Percentiles rank a stretch among this genome's conserved stretches.
Conservation (phyloP, 1,140 invertebrate species). For the Euwallacea similis region DNA sequence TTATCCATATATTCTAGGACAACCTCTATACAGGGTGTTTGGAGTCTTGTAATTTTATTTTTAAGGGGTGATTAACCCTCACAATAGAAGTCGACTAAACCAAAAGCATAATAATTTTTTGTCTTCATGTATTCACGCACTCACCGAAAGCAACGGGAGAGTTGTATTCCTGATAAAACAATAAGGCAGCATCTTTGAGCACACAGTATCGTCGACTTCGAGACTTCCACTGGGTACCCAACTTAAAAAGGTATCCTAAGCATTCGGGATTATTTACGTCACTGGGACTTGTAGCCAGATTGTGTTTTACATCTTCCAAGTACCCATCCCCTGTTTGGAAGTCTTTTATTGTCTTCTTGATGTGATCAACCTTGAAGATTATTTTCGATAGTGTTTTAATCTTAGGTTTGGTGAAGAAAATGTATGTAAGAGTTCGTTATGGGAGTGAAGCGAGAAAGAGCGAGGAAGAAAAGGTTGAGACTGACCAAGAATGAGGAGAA, state of each 20-base stretch:
- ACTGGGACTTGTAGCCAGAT: constrained; percentile 69
- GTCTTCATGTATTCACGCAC: background rate
- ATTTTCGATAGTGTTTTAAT: background rate
- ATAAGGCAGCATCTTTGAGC: constrained; percentile 92
- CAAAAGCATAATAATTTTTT: background rate
- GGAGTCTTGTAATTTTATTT: background rate
- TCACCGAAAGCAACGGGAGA: constrained; percentile 84
- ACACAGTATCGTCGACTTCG: constrained; percentile 94
- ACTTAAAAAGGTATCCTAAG: constrained; percentile 86
- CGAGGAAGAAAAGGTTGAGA: no score
- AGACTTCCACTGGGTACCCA: constrained; percentile 74
- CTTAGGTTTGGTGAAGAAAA: no score
- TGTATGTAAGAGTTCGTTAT: no score
- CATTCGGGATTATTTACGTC: constrained; percentile 83
- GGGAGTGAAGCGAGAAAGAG: no score
- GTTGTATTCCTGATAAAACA: constrained; percentile 88
- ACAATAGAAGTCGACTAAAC: background rate
- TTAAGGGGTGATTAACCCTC: background rate
- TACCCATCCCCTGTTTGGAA: constrained; percentile 68
- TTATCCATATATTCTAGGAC: background rate
- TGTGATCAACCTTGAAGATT: constrained; percentile 62
- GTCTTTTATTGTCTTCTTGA: constrained; percentile 65
- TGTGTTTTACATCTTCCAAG: constrained; percentile 70
- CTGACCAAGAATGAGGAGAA: no score
- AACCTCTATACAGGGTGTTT: background rate